phyloP scores from a whole-genome alignment of 2,888 invertebrate species.

The Choristoneura rosaceana region DNA sequence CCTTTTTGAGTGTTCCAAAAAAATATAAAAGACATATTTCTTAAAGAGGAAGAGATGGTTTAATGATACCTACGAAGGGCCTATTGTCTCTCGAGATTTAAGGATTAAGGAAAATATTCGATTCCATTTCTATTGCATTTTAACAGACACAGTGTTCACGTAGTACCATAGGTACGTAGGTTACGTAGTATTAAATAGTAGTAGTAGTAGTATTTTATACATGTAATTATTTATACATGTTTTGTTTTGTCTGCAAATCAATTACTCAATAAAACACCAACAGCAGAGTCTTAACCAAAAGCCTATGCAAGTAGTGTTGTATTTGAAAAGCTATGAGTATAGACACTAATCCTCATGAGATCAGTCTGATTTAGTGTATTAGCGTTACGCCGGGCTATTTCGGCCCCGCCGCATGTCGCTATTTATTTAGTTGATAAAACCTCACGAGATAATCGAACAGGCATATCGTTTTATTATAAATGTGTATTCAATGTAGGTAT shows the following conservation, averaged over 20 bases:
- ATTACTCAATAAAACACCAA: too few species aligned
- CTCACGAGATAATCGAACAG: background rate
- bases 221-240: too few species aligned
- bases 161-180: background rate
- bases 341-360: too few species aligned
- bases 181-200: too few species aligned
- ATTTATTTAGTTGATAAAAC: background rate
- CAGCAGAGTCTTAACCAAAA: too few species aligned
- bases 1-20: conserved; percentile 67
- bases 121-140: background rate
- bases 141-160: background rate
- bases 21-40: conserved; percentile 64
- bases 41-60: conserved; percentile 53
- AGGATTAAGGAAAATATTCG: conserved; percentile 12
- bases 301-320: too few species aligned
- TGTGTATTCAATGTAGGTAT: background rate
- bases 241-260: too few species aligned
- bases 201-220: too few species aligned
- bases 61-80: conserved; percentile 34
- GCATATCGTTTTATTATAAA: background rate
- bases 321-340: too few species aligned
- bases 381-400: background rate
- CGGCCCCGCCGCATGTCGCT: background rate
- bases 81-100: conserved; percentile 20
- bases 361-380: too few species aligned